Percentiles rank a stretch among this genome's conserved stretches.
These are phyloP conservation scores for Nephrotoma flavescens DNA, from an alignment of 2,888 invertebrate species.

Conservation along the genomic window DNA sequence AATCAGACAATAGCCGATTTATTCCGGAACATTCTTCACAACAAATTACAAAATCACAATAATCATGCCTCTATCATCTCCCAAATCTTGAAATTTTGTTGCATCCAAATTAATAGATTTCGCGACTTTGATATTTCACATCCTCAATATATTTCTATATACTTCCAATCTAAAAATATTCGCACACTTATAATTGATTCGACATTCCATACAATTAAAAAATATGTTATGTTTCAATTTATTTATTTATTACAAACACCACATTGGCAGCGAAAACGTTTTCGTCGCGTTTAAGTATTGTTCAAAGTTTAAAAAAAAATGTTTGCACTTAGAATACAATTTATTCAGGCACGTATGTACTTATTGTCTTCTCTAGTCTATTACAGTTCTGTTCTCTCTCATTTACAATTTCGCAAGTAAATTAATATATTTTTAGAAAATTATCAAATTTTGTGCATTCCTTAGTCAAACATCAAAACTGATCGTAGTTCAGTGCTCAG, in stretches of 20 bases:
- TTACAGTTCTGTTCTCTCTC: neutral
- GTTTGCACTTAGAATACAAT: neutral
- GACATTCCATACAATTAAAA: neutral
- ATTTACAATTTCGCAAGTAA: neutral
- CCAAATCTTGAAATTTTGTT: neutral
- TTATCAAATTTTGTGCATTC: neutral
- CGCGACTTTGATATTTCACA: neutral
- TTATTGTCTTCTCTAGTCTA: neutral
- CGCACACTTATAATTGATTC: neutral
- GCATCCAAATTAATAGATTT: neutral
- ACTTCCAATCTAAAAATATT: neutral
- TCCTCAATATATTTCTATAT: neutral
- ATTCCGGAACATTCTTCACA: neutral
- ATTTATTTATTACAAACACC: neutral
- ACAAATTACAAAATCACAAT: neutral
- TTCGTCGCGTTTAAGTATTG: neutral
- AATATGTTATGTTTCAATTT: neutral
- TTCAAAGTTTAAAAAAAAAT: neutral
- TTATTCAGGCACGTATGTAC: neutral
- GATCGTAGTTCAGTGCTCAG: too few relatives aligned
- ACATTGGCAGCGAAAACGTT: neutral
- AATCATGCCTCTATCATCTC: neutral
- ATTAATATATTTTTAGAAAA: neutral
- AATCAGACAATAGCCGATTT: neutral
- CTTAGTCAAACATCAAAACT: too few relatives aligned